phyloP scores from a whole-genome alignment of 2,888 invertebrate genomes.

The Dioctria rufipes region DNA sequence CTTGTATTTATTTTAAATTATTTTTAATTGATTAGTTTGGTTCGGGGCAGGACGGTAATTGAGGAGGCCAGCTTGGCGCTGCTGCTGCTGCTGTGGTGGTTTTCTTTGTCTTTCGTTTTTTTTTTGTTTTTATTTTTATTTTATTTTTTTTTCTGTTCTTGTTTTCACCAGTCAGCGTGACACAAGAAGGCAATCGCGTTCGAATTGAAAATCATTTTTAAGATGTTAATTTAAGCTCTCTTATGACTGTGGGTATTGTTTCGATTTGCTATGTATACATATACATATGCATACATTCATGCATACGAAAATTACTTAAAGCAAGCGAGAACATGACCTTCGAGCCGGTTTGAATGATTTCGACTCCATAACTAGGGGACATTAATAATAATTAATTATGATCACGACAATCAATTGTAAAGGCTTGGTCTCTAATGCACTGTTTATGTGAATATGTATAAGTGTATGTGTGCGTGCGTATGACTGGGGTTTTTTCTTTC shows the following conservation, averaged over 20 bases:
- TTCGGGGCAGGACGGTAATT: slow-evolving; percentile 48
- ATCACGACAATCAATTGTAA: slow-evolving; percentile 41
- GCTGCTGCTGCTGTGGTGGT: neutral
- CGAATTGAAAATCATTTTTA: slow-evolving; percentile 34
- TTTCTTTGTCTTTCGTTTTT: too few species aligned
- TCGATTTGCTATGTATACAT: neutral
- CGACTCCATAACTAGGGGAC: slow-evolving; percentile 47
- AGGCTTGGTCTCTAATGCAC: slow-evolving; percentile 27
- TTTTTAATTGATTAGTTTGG: slow-evolving; percentile 60
- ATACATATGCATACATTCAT: neutral
- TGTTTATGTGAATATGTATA: neutral
- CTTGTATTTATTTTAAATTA: slow-evolving; percentile 60
- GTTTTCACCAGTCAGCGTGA: neutral
- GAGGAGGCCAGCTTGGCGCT: slow-evolving; percentile 37
- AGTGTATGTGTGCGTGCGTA: too few species aligned
- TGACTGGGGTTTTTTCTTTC: too few species aligned
- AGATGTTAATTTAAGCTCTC: slow-evolving; percentile 10
- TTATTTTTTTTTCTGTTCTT: slow-evolving; percentile 11
- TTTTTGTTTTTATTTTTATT: too few species aligned
- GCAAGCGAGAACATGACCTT: slow-evolving; percentile 44
- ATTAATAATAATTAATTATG: slow-evolving; percentile 50
- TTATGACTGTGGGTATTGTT: neutral
- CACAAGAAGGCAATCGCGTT: slow-evolving; percentile 41
- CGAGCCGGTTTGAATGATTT: slow-evolving; percentile 41
- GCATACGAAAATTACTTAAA: too few species aligned